These are phyloP conservation scores for Suricata suricatta DNA, from an alignment of 2,113 vertebrate species.

Conservation along the genomic window DNA sequence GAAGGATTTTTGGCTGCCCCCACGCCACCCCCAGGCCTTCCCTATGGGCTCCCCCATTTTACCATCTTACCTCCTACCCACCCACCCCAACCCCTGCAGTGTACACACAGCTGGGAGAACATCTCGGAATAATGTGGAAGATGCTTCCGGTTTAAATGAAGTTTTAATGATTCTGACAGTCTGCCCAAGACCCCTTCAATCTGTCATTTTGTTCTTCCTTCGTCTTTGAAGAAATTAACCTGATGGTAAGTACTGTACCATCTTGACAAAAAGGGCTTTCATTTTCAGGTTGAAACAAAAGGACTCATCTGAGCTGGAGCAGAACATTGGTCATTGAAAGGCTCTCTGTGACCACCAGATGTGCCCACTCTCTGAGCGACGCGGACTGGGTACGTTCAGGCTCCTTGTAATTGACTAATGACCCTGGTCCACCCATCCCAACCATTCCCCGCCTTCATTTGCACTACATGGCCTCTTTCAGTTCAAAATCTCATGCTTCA, in stretches of 20 bases:
- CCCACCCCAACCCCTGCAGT: neutral
- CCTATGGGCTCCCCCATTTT: neutral
- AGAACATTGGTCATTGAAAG: conserved; percentile 39
- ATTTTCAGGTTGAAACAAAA: conserved; percentile 60
- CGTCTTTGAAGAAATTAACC: conserved; percentile 64
- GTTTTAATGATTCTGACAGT: conserved; percentile 50
- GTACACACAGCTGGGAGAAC: conserved; percentile 5
- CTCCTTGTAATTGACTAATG: conserved; percentile 69
- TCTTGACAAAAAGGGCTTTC: conserved; percentile 30
- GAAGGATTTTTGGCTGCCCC: neutral
- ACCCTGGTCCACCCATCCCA: conserved; percentile 38
- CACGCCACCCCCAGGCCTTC: neutral
- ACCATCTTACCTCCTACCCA: neutral
- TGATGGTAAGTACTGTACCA: neutral
- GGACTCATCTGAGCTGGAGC: conserved; percentile 39
- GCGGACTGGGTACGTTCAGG: neutral
- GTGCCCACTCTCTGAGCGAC: conserved; percentile 14
- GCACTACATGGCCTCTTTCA: conserved; percentile 57
- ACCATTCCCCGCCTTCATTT: conserved; percentile 62
- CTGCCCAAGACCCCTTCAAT: conserved; percentile 19
- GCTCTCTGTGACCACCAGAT: conserved; percentile 5
- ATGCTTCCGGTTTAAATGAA: conserved; percentile 39
- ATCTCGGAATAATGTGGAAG: conserved; percentile 15
- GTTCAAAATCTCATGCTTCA: conserved; percentile 70
- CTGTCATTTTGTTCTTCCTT: conserved; percentile 48